A percentile compares a stretch with the other conserved stretches of the same genome.
Evolutionary conservation across 1,140 invertebrate genomes (phyloP).

Genomic region (Drosophila subpulchrella): DNA sequence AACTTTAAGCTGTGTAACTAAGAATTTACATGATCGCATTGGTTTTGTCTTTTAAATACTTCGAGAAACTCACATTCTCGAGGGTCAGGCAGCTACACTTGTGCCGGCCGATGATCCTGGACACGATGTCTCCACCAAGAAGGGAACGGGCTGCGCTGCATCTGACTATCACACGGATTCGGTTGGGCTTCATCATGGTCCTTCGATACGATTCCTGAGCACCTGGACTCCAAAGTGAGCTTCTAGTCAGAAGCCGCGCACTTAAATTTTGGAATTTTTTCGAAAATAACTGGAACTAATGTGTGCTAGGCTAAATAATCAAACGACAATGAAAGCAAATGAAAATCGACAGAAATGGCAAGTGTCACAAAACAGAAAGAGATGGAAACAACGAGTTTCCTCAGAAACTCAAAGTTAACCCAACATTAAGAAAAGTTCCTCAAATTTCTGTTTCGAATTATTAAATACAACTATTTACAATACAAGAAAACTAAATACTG

Average conservation of each 20-base stretch:
- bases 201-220: background rate
- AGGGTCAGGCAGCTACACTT: constrained; percentile 47
- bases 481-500: too few relatives aligned
- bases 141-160: background rate
- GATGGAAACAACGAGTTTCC: background rate
- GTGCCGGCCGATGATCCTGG: background rate
- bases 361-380: constrained; percentile 1
- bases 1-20: too few relatives aligned
- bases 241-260: background rate
- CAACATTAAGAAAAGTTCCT: too few relatives aligned
- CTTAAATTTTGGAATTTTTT: background rate
- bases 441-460: too few relatives aligned
- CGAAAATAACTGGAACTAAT: background rate
- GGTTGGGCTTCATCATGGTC: constrained; percentile 6
- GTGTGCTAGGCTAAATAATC: background rate
- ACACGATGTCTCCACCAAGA: too few relatives aligned
- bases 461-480: too few relatives aligned
- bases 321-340: constrained; percentile 1
- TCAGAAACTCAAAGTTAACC: too few relatives aligned
- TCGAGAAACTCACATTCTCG: constrained; percentile 59
- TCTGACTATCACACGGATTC: background rate
- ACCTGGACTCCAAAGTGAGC: background rate
- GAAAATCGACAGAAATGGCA: background rate
- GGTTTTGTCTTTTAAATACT: background rate
- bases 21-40: too few relatives aligned